Base-by-base conservation (phyloP, 2,113 vertebrate species). In the Pterophyllum scalare region DNA sequence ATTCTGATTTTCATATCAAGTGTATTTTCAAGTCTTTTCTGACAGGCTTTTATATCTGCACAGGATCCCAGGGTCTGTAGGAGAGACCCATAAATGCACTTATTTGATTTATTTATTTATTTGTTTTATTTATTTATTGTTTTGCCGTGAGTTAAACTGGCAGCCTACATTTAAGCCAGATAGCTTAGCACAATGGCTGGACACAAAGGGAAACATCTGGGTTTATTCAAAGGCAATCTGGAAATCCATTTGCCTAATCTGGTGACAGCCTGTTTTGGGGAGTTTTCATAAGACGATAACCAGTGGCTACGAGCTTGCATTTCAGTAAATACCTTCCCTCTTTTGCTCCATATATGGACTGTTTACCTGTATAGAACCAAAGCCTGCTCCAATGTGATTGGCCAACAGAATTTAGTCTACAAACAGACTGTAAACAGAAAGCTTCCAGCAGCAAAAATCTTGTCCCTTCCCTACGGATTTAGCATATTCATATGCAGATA, bases 291-390 rank as follows among this genome's bases (percentile, higher is more conserved):
- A 52, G 43, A 31, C 4, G 0, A 20, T 1, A 20, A 17, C 7
- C 40, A 31, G 24, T 70, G 43, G 24, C 65, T 70, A 28, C 24
- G 0, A 0, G 24, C 0, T 49, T 52, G 43, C 43, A 52, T 70
- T 1, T 70, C 15, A 20, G 40, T 24, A 70, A 70, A 72, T 31
- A 24, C 5, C 28, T 0, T 0, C 49, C 24, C 49, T 72, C 6
- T 31, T 28, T 72, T 52, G 65, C 26, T 72, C 49, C 13, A 31
- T 52, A 49, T 5, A 28, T 3, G 24, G 19, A 49, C 43, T 70
- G 28, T 72, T 72, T 72, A 31, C 6, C 17, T 52, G 43, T 10
- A 72, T 31, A 20, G 12, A 52, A 70, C 43, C 43, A 70, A 31
- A 52, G 24, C 4, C 24, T 70, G 24, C 49, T 43, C 15, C 20